These are phyloP conservation scores for Nephrotoma guestfalica DNA, from an alignment of 2,888 invertebrate species.

Conservation along the genomic window DNA sequence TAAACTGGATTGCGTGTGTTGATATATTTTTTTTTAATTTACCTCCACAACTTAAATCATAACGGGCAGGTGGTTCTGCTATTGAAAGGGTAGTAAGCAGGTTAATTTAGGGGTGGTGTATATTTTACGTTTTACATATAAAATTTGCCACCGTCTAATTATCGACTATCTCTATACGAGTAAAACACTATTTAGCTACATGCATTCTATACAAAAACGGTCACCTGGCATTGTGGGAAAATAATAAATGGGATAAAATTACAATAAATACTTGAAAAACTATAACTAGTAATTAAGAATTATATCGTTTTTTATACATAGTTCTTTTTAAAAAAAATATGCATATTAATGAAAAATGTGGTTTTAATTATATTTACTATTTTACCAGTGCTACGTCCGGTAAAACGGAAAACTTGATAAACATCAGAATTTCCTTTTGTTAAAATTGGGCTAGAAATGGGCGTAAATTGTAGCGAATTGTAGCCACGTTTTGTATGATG, in stretches of 20 bases:
- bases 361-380: no score
- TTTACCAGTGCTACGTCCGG: no score
- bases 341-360: no score
- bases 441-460: no score
- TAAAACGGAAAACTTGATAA: no score
- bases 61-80: neutral
- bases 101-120: neutral
- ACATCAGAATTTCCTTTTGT: no score
- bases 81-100: neutral
- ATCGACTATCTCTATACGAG: neutral
- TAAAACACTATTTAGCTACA: neutral
- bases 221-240: neutral
- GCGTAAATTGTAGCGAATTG: no score
- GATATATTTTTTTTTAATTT: neutral
- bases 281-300: neutral
- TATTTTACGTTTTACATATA: neutral
- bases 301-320: no score
- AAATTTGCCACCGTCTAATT: neutral
- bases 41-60: neutral
- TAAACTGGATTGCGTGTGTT: neutral
- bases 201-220: neutral
- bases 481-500: no score
- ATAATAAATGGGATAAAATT: neutral
- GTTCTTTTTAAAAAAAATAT: no score
- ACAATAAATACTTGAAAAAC: neutral